phyloP scores from a whole-genome alignment of 2,888 invertebrate species.

The Synergus itoensis region DNA sequence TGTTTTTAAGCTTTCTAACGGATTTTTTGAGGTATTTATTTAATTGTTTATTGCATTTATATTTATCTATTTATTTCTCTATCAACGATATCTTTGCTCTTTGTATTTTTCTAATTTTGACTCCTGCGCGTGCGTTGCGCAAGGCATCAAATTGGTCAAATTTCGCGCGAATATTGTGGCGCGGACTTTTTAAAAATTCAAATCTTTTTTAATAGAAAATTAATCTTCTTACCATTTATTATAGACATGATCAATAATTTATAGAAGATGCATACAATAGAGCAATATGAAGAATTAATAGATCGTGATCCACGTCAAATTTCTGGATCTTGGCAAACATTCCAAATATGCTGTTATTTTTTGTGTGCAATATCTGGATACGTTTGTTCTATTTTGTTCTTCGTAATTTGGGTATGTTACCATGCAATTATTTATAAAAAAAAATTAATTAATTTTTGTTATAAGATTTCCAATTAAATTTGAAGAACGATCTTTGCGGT shows the following conservation, averaged over 20 bases:
- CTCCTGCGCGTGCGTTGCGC: too few species aligned
- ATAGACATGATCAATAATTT: not conserved
- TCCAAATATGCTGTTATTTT: constrained; percentile 59
- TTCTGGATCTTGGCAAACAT: constrained; percentile 63
- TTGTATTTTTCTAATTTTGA: too few species aligned
- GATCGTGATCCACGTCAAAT: constrained; percentile 62
- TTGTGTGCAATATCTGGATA: constrained; percentile 62
- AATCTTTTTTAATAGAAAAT: too few species aligned
- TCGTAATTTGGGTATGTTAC: constrained; percentile 65
- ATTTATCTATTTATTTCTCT: too few species aligned
- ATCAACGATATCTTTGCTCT: too few species aligned
- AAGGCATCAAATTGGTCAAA: too few species aligned
- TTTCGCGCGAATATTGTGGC: too few species aligned
- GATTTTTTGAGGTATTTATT: too few species aligned
- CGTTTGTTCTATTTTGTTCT: constrained; percentile 60
- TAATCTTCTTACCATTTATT: not conserved
- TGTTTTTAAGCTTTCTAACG: not conserved
- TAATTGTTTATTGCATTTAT: too few species aligned
- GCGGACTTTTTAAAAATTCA: too few species aligned
- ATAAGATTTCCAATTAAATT: not conserved
- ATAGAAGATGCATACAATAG: constrained; percentile 56
- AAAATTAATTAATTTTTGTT: not conserved
- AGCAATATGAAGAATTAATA: constrained; percentile 62
- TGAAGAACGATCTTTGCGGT: constrained; percentile 58
- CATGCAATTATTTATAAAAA: constrained; percentile 4